Percentiles rank a stretch among this genome's conserved stretches.
phyloP scores from a whole-genome alignment of 2,797 vertebrate species.

The Channallabes apus region DNA sequence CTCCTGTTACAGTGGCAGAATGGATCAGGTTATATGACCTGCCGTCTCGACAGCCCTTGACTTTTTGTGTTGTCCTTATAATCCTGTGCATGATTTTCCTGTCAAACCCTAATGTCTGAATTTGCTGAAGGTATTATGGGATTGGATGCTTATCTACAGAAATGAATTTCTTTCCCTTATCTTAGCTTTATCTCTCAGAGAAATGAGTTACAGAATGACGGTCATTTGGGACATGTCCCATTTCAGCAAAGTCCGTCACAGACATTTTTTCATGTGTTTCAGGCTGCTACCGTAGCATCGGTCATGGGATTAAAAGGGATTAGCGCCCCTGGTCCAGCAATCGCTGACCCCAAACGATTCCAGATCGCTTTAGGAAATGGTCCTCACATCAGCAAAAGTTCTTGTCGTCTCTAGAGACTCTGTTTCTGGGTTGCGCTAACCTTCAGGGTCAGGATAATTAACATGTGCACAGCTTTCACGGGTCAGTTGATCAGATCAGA shows the following conservation, averaged over 20 bases:
- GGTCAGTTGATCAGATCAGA: neutral
- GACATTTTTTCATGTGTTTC: neutral
- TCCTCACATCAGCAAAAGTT: neutral
- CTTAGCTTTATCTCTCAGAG: conserved; percentile 4
- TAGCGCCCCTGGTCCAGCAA: conserved; percentile 38
- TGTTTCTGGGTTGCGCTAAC: neutral
- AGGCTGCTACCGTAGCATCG: neutral
- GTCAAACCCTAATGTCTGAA: neutral
- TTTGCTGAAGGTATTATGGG: conserved; percentile 3
- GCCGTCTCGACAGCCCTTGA: neutral
- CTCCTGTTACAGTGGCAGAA: neutral
- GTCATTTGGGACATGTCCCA: neutral
- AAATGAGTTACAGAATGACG: conserved; percentile 1
- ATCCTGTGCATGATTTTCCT: conserved; percentile 3
- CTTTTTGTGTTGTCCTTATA: conserved; percentile 17
- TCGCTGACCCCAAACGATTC: conserved; percentile 9
- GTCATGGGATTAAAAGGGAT: conserved; percentile 35
- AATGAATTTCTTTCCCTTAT: neutral
- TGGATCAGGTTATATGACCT: neutral
- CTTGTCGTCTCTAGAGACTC: conserved; percentile 8
- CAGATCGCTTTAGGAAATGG: conserved; percentile 25
- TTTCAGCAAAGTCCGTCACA: neutral
- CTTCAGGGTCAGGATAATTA: neutral
- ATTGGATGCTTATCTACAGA: conserved; percentile 23
- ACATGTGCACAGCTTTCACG: neutral